Conservation (phyloP, 2,797 vertebrate species). For the Diplodus sargus region DNA sequence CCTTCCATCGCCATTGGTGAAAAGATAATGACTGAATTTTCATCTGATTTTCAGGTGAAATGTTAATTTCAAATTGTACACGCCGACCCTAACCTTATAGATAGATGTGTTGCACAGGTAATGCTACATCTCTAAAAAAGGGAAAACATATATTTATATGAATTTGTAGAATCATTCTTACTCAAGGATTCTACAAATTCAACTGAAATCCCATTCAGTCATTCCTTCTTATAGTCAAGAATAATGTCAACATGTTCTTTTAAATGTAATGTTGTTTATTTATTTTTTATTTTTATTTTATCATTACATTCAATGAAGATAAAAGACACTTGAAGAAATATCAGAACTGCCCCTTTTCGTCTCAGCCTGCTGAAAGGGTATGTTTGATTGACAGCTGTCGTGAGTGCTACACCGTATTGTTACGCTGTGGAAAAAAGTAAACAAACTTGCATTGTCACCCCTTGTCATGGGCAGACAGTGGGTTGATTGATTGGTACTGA, state of each 20-base stretch:
- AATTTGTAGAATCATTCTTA: background rate
- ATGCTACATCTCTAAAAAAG: background rate
- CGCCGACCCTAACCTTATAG: background rate
- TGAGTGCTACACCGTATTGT: background rate
- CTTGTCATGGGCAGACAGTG: background rate
- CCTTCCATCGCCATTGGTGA: too few relatives aligned
- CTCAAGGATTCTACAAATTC: too few relatives aligned
- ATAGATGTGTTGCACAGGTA: background rate
- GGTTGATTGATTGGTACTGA: background rate
- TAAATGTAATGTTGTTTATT: background rate
- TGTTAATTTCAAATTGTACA: too few relatives aligned
- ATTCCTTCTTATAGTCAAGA: background rate
- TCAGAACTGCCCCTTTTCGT: background rate
- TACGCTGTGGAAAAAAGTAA: background rate
- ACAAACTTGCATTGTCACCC: background rate
- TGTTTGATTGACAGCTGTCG: constrained; percentile 2
- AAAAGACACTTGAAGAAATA: background rate
- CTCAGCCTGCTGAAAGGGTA: background rate
- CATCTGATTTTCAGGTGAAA: too few relatives aligned
- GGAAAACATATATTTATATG: background rate
- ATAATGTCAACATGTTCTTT: background rate
- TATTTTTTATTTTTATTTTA: background rate
- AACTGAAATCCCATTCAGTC: background rate
- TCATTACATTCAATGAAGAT: background rate
- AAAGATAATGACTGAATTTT: too few relatives aligned